These are phyloP conservation scores for Tetragnatha versicolor DNA, from an alignment of 1,140 invertebrate genomes.

Conservation along the genomic window DNA sequence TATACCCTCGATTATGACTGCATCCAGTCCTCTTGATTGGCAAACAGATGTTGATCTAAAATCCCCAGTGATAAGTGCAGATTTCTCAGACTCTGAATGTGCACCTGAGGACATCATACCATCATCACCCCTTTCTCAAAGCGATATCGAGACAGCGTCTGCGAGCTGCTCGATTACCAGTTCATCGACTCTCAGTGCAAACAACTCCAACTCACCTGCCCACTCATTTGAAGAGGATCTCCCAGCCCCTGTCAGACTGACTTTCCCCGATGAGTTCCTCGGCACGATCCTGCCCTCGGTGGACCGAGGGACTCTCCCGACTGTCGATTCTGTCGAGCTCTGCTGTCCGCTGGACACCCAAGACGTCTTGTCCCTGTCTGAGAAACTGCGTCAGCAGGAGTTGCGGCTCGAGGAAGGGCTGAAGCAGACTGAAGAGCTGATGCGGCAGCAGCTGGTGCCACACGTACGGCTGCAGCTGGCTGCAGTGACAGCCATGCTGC, in stretches of 20 bases:
- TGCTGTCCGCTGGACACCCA: not conserved
- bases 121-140: not conserved
- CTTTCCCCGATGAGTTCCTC: not conserved
- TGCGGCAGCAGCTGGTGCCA: not conserved
- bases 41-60: not conserved
- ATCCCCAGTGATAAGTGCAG: conserved; percentile 13
- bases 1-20: not conserved
- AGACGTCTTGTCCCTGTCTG: not conserved
- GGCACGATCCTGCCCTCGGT: not conserved
- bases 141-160: not conserved
- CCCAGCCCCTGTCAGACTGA: not conserved
- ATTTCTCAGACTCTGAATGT: conserved; percentile 2
- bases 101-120: not conserved
- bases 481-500: conserved; percentile 75
- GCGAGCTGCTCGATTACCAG: not conserved
- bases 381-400: not conserved
- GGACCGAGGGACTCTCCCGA: not conserved
- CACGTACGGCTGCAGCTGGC: conserved; percentile 80
- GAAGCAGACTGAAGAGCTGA: not conserved
- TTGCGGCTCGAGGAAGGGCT: not conserved
- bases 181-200: conserved; percentile 13
- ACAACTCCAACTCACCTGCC: not conserved
- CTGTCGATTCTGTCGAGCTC: not conserved
- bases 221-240: not conserved
- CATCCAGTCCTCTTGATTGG: not conserved